Evolutionary conservation across 2,797 vertebrate species (phyloP).

Genomic region (Buphagus erythrorhynchus): DNA sequence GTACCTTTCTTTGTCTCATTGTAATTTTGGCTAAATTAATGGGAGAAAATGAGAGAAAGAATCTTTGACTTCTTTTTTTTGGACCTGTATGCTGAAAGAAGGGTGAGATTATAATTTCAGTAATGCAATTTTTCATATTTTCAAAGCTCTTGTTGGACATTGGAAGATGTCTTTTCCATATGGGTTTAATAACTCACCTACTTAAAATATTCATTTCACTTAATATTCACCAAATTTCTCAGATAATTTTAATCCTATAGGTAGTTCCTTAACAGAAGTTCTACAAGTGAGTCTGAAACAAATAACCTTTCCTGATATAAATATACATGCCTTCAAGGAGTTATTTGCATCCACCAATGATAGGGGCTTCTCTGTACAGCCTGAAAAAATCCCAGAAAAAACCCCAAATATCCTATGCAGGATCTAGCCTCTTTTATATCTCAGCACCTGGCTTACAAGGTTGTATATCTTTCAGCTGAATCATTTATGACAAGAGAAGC

Average conservation of each 20-base stretch:
- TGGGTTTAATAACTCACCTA: not conserved
- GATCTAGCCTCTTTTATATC: not conserved
- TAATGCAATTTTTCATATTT: not conserved
- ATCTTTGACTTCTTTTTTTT: not conserved
- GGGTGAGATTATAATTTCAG: not conserved
- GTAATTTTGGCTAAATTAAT: not conserved
- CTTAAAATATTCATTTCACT: not conserved
- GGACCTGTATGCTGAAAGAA: not conserved
- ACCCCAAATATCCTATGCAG: not conserved
- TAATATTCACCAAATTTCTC: not conserved
- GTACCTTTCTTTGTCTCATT: not conserved
- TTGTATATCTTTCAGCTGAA: conserved; percentile 61
- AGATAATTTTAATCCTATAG: not conserved
- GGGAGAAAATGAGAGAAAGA: not conserved
- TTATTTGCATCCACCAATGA: not conserved
- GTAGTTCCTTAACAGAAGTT: not conserved
- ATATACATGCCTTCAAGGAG: not conserved
- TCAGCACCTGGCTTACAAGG: conserved; percentile 49
- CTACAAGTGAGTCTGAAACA: not conserved
- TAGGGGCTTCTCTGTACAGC: not conserved
- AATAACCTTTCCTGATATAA: not conserved
- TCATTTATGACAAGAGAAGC: conserved; percentile 40
- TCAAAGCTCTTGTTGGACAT: not conserved
- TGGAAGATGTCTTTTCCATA: not conserved
- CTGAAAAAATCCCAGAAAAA: not conserved